Conservation (phyloP, 2,797 vertebrate genomes). For the Pipistrellus nathusii region DNA sequence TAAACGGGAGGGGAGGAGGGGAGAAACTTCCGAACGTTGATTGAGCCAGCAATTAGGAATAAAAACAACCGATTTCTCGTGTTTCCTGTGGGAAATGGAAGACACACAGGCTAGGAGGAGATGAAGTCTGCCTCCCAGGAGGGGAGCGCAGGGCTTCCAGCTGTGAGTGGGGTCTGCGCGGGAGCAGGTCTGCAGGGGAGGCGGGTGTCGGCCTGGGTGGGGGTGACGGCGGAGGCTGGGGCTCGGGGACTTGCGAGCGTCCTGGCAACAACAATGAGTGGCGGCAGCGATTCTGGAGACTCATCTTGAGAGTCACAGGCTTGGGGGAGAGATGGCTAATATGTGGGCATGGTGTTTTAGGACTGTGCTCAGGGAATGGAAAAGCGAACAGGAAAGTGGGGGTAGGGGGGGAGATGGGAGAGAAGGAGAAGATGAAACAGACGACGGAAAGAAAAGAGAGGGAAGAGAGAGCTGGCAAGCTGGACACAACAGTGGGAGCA, state of each 20-base stretch:
- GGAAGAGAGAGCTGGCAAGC: too few species aligned
- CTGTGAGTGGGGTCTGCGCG: background rate
- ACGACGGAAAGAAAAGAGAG: background rate
- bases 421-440: background rate
- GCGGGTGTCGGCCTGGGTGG: background rate
- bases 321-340: background rate
- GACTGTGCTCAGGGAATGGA: background rate
- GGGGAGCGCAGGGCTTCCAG: too few species aligned
- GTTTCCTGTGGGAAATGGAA: background rate
- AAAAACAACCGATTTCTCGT: background rate
- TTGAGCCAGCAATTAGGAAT: background rate
- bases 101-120: background rate
- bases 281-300: too few species aligned
- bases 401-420: too few species aligned
- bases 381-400: background rate
- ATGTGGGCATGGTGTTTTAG: background rate
- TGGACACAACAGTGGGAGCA: rapidly evolving
- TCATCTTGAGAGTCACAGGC: background rate
- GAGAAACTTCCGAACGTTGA: background rate
- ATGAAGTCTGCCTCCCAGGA: background rate
- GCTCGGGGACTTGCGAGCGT: background rate
- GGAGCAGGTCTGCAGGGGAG: too few species aligned
- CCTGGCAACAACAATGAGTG: background rate
- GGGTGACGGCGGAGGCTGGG: background rate
- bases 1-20: background rate